A percentile compares a stretch with the other conserved stretches of the same genome.
Conservation (phyloP, 2,113 vertebrate genomes). For the Phylloscopus trochiloides region DNA sequence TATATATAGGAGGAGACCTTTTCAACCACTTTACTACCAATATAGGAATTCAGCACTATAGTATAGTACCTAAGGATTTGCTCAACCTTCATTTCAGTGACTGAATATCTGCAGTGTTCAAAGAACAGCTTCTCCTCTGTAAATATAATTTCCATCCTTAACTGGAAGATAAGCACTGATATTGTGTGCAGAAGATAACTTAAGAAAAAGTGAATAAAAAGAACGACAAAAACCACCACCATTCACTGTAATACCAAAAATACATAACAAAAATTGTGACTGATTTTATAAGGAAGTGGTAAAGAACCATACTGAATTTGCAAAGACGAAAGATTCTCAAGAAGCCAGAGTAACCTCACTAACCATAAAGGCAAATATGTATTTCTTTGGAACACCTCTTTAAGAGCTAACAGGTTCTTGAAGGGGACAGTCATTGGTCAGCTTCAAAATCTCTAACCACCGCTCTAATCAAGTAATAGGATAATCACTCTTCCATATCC, state of each 20-base stretch:
- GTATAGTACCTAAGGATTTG: neutral
- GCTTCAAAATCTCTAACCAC: neutral
- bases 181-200: neutral
- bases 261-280: neutral
- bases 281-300: slow-evolving; percentile 20
- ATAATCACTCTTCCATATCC: neutral
- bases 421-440: neutral
- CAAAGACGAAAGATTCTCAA: neutral
- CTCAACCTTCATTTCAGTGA: neutral
- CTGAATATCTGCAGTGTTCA: neutral
- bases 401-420: neutral
- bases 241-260: neutral
- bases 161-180: neutral
- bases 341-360: neutral
- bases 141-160: neutral
- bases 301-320: neutral
- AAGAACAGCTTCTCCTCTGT: neutral
- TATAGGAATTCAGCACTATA: neutral
- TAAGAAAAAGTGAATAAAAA: neutral
- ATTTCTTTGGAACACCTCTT: neutral
- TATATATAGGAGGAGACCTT: neutral
- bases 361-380: neutral
- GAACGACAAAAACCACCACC: neutral
- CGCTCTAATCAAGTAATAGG: neutral
- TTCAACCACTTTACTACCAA: neutral